Percentiles rank a stretch among this genome's conserved stretches.
Conservation (phyloP, 2,113 vertebrate genomes). For the Chionodraco myersi region DNA sequence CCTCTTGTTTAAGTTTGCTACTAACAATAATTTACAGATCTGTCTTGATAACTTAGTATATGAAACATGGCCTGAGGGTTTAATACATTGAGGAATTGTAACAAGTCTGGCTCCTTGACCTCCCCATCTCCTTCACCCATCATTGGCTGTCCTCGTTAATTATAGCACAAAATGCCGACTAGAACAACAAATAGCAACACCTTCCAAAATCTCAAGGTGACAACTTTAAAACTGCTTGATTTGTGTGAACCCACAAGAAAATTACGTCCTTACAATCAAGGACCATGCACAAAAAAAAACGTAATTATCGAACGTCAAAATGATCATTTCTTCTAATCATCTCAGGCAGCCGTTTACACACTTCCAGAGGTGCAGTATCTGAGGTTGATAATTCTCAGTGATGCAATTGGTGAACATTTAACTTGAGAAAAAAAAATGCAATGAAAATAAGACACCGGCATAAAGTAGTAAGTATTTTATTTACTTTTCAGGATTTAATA, state of each 20-base stretch:
- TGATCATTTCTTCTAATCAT: neutral
- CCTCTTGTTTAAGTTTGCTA: neutral
- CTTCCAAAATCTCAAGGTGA: neutral
- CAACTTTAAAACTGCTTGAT: neutral
- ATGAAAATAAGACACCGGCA: constrained; percentile 24
- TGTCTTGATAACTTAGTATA: neutral
- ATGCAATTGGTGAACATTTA: neutral
- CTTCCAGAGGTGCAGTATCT: neutral
- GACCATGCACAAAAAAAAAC: neutral
- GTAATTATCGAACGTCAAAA: too few species aligned
- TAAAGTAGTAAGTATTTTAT: constrained; percentile 85
- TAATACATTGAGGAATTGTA: too few species aligned
- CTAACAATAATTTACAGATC: neutral
- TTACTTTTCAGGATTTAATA: constrained; percentile 87
- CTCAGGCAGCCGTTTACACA: constrained; percentile 1
- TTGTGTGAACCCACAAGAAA: neutral
- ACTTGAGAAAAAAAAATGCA: neutral
- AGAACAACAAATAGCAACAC: too few species aligned
- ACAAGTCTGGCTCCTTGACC: neutral
- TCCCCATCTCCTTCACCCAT: too few species aligned
- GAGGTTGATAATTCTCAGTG: neutral
- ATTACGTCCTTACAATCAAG: neutral
- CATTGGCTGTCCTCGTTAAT: too few species aligned
- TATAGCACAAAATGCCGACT: too few species aligned
- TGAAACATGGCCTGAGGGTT: neutral